Evolutionary conservation across 1,140 invertebrate species (phyloP), one percentile per base, ranked within the genome.

Genomic region (Agrypnia vestita): DNA sequence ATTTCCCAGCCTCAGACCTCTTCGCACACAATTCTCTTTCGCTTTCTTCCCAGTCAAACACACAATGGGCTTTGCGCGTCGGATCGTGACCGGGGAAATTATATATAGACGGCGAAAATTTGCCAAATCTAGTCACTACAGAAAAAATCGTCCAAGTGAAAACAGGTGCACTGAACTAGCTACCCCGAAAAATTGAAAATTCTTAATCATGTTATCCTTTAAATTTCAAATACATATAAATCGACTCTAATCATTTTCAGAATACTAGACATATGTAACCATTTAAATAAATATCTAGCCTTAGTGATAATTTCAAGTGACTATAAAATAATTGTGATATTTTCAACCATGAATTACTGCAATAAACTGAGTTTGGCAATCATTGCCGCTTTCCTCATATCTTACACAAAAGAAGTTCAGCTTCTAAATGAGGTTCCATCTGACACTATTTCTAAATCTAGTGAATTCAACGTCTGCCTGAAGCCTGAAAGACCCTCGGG

Each of bases 401-500:
- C 75, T 4, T 76, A 46, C 13, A 80, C 82, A 15, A 82, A 64
- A 67, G 73, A 81, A 56, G 80, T 84, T 7, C 82, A 82, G 78
- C 53, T 83, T n/a, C 73, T 74, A 7, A 78, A 74, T 17, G 82
- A 84, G 61, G 21, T 71, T 0, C 53, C 61, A 35, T 56, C 62
- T 4, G 44, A 69, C 46, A 71, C 76, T n/a, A 71, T 71, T 11
- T 71, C 76, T 11, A 79, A 80, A 61, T 55, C 75, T 0, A 77
- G 61, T 62, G 81, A 76, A 6, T 85, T 91, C 35, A 90, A 90
- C 80, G 84, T 91, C 79, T 92, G 91, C 84, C 82, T 91, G n/a
- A 88, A 87, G 80, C 85, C 86, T 0, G 85, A 88, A 79, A 84
- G 86, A 17, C 84, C 86, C 73, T 86, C 85, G 77, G 82, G 84